Conservation (phyloP, 37 sponge, comb jelly and placozoan genomes). For the Amphimedon queenslandica region DNA sequence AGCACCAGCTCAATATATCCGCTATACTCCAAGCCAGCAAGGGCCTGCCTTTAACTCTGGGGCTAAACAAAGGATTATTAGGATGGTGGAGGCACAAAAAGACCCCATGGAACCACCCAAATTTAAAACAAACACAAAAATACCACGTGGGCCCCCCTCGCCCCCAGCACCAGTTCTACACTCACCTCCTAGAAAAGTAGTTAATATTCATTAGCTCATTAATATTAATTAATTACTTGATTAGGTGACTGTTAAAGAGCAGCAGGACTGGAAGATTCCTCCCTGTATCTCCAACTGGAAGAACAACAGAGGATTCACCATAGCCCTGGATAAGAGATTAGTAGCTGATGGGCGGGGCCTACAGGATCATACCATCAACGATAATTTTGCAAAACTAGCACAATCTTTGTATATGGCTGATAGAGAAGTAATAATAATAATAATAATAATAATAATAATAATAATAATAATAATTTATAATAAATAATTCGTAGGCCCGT, state of each 20-base stretch:
- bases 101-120: conserved; percentile 96
- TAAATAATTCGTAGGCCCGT: conserved; percentile 70
- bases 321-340: conserved; percentile 96
- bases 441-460: not conserved
- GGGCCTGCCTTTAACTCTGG: conserved; percentile 88
- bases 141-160: conserved; percentile 96
- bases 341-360: conserved; percentile 97
- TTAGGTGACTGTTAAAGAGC: conserved; percentile 96
- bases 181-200: conserved; percentile 90
- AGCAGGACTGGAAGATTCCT: conserved; percentile 99
- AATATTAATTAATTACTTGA: too few relatives aligned
- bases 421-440: conserved; percentile 76
- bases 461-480: not conserved
- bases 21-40: conserved; percentile 96
- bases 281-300: conserved; percentile 99
- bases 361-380: conserved; percentile 96
- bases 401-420: conserved; percentile 98
- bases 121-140: conserved; percentile 93
- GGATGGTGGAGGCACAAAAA: conserved; percentile 96
- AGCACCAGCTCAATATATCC: conserved; percentile 91
- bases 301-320: conserved; percentile 94
- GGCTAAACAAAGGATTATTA: conserved; percentile 93
- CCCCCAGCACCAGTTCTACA: conserved; percentile 98
- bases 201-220: not conserved
- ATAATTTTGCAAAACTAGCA: conserved; percentile 98